Conservation (phyloP, 2,113 vertebrate genomes). For the Gambusia holbrooki region DNA sequence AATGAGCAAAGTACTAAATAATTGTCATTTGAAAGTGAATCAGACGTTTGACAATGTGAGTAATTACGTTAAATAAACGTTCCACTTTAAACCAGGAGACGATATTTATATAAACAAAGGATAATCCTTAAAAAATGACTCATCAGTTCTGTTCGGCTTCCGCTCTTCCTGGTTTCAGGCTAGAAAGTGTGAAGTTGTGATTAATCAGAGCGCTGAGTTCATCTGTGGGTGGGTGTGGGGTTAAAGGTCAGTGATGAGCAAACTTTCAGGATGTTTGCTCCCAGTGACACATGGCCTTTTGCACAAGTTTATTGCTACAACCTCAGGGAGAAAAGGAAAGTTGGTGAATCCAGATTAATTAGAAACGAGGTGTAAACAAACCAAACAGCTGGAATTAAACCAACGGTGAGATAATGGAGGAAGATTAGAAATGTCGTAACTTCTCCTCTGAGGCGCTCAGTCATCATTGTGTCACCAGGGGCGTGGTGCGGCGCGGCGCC, state of each 20-base stretch:
- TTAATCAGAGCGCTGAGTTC: not conserved
- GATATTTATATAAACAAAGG: too few relatives aligned
- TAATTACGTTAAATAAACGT: too few relatives aligned
- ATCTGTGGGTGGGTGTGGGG: conserved; percentile 21
- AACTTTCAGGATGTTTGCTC: conserved; percentile 56
- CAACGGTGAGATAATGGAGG: not conserved
- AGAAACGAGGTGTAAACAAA: not conserved
- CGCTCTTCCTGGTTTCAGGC: not conserved
- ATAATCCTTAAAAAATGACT: too few relatives aligned
- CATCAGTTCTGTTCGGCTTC: too few relatives aligned
- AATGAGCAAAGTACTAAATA: too few relatives aligned
- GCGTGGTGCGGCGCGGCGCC: conserved; percentile 22
- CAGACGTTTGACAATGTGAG: too few relatives aligned
- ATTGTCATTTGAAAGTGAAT: too few relatives aligned
- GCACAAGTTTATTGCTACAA: conserved; percentile 38
- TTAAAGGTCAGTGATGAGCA: conserved; percentile 37
- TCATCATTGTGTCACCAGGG: conserved; percentile 36
- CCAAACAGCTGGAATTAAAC: not conserved
- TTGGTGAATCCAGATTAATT: not conserved
- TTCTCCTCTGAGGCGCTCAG: not conserved
- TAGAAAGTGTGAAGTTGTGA: not conserved
- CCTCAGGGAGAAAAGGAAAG: not conserved
- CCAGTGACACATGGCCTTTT: conserved; percentile 16
- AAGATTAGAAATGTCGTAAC: conserved; percentile 36
- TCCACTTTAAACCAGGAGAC: too few relatives aligned